phyloP scores from a whole-genome alignment of 2,888 invertebrate species.

The Cryptus armator region DNA sequence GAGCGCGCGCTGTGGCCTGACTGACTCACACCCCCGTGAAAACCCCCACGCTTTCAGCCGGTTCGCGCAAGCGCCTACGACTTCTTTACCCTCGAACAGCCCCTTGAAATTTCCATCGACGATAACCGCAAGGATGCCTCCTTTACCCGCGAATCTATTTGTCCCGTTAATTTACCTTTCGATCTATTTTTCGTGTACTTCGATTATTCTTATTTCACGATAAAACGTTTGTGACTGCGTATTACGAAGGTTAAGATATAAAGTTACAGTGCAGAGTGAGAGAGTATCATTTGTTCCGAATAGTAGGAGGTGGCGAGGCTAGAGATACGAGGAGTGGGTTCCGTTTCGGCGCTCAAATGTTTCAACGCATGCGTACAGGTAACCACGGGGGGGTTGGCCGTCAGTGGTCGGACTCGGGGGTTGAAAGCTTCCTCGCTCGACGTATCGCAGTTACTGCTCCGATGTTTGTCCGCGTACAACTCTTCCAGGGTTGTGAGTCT shows the following conservation, averaged over 20 bases:
- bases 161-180: background rate
- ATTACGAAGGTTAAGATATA: constrained; percentile 18
- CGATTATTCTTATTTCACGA: background rate
- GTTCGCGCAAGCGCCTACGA: constrained; percentile 69
- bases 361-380: constrained; percentile 69
- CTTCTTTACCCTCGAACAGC: constrained; percentile 60
- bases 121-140: constrained; percentile 2
- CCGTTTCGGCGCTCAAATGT: constrained; percentile 71
- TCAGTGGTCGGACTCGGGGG: constrained; percentile 64
- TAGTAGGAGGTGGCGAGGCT: background rate
- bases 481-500: constrained; percentile 59
- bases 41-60: constrained; percentile 74
- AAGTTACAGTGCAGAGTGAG: background rate
- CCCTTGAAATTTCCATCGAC: constrained; percentile 60
- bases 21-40: constrained; percentile 84
- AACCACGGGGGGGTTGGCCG: constrained; percentile 38
- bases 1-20: constrained; percentile 85
- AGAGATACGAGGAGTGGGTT: constrained; percentile 31
- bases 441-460: constrained; percentile 84
- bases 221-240: background rate
- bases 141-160: constrained; percentile 4
- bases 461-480: constrained; percentile 84
- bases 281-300: constrained; percentile 15
- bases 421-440: constrained; percentile 69
- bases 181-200: background rate